Conservation (phyloP, 1,140 invertebrate species). For the Ceratina australensis region DNA sequence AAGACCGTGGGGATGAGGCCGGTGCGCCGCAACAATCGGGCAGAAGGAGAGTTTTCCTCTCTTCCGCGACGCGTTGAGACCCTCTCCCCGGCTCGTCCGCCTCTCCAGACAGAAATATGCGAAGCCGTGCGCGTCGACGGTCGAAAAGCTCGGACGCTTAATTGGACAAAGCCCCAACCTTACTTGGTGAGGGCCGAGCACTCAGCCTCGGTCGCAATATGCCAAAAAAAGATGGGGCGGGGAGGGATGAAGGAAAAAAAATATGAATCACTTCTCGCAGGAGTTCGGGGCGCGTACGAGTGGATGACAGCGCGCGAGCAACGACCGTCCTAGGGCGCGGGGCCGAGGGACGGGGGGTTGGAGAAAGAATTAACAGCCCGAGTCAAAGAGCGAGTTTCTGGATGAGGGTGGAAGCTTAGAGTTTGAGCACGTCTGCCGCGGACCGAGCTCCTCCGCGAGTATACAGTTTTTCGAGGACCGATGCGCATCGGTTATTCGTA, state of each 20-base stretch:
- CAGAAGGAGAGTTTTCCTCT: conserved; percentile 66
- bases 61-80: conserved; percentile 59
- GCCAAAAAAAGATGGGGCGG: conserved; percentile 36
- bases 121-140: conserved; percentile 66
- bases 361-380: conserved; percentile 58
- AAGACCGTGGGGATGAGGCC: conserved; percentile 28
- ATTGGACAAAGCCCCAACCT: conserved; percentile 78
- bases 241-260: conserved; percentile 51
- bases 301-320: conserved; percentile 35
- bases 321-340: background rate
- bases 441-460: background rate
- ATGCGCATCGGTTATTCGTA: background rate
- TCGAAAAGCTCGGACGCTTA: conserved; percentile 76
- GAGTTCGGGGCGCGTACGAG: conserved; percentile 51
- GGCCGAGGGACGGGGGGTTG: background rate
- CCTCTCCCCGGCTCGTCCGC: conserved; percentile 62
- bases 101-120: conserved; percentile 77
- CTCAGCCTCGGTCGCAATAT: conserved; percentile 73
- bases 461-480: background rate
- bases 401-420: conserved; percentile 32
- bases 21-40: conserved; percentile 53
- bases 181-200: conserved; percentile 68
- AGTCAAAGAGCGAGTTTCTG: conserved; percentile 54
- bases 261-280: conserved; percentile 73
- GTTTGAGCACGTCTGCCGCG: conserved; percentile 35